phyloP scores from a whole-genome alignment of 1,140 invertebrate species.

The Drosophila paulistorum region DNA sequence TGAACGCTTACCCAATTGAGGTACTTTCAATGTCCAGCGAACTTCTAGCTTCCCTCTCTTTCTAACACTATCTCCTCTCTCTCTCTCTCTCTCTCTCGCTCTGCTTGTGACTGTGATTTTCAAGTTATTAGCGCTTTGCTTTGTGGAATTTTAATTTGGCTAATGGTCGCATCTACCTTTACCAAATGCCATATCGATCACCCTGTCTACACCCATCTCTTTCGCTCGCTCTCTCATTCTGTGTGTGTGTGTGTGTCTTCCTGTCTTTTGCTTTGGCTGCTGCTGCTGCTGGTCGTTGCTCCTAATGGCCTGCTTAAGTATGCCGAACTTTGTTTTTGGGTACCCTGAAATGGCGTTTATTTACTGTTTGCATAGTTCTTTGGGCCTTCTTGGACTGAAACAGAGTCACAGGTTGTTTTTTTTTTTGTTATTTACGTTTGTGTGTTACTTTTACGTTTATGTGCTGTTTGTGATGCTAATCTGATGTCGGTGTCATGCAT shows the following conservation, averaged over 20 bases:
- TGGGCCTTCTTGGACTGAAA: constrained; percentile 7
- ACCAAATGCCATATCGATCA: constrained; percentile 2
- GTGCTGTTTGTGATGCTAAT: constrained; percentile 81
- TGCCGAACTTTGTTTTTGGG: constrained; percentile 59
- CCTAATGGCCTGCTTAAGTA: constrained; percentile 55
- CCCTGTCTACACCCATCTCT: not conserved
- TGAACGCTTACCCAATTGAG: constrained; percentile 69
- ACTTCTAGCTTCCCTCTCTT: no score
- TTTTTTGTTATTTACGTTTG: constrained; percentile 31
- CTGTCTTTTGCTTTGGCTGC: constrained; percentile 8
- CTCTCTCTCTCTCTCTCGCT: constrained; percentile 12
- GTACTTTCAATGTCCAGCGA: not conserved
- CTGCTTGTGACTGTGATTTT: constrained; percentile 47
- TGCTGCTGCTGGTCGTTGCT: constrained; percentile 54
- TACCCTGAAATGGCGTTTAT: constrained; percentile 45
- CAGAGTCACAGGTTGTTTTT: not conserved
- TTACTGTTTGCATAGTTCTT: constrained; percentile 70
- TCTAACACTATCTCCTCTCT: not conserved
- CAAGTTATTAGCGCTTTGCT: constrained; percentile 64
- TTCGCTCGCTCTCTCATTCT: constrained; percentile 5
- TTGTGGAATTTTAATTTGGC: constrained; percentile 69
- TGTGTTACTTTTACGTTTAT: constrained; percentile 79
- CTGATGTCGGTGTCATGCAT: constrained; percentile 75
- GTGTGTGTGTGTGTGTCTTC: constrained; percentile 27
- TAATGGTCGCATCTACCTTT: constrained; percentile 30